Evolutionary conservation across 2,797 vertebrate species (phyloP), one percentile per base, ranked within the genome.

Genomic region (Takifugu rubripes): DNA sequence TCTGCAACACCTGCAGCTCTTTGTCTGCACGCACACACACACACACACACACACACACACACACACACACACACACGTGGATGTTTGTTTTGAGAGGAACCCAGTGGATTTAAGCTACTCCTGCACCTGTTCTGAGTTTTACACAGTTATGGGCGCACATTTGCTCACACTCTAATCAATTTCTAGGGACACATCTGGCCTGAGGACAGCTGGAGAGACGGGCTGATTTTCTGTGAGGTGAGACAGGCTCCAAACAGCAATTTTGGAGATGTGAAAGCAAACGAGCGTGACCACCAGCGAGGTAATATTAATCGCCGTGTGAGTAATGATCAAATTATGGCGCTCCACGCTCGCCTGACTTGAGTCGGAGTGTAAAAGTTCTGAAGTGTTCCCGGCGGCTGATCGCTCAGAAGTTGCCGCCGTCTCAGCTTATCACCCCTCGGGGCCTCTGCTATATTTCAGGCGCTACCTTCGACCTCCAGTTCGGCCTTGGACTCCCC

Each of bases 401-500:
- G 72, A 71, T 74, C 1, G 2, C 27, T 29, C 27, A 29, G 5
- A 33, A 11, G 33, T 11, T 2, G 33, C 8, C 8, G 10, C 33
- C 8, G 33, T 2, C 33, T 3, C 33, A 11, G 10, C 8, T 8
- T 33, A 8, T 33, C 33, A 33, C 10, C 1, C 33, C 33, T 10
- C 33, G 1, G 10, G 11, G 11, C 5, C 8, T 11, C 7, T 12
- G 36, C 12, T 40, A 14, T 0, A 1, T 14, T 12, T 10, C 3
- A 10, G 36, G 33, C 5, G 2, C 3, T 77, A 97, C 95, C 95
- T 92, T 96, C 95, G 5, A 98, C 96, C 0, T 93, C 90, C 69
- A 98, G 84, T 3, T 96, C 93, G 0, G 89, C 96, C 70, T 95
- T 93, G 0, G 94, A 96, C 78, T 95, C 91, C 21, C 93, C 96